Base-by-base conservation (phyloP, 1,140 invertebrate genomes). In the Lasioglossum baleicum region DNA sequence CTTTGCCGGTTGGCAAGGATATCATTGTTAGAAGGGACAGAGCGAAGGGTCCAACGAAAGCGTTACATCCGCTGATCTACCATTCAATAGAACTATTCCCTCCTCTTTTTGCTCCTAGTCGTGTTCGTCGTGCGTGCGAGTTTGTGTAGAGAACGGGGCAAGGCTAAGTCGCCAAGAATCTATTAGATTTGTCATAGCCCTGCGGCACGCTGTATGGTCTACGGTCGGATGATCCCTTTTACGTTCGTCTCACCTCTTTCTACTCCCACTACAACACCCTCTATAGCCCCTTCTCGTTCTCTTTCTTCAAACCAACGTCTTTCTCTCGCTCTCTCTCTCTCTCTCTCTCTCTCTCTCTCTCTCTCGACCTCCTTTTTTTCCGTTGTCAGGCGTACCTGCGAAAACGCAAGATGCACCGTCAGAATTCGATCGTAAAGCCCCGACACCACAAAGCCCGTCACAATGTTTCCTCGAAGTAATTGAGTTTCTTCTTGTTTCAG, bases 171-270 rank as follows among this genome's bases (percentile, higher is more conserved):
- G 56, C 20, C 20, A 42, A 60, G 74, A 72, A 88, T 88, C 85
- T 83, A 88, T 87, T 88, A 87, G 81, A 83, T 85, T 88, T 87
- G 85, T 87, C 83, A 87, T 88, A 75, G 72, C 56, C 74, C 4
- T 15, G 51, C 15, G 17, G 51, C 51, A 63, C 71, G 72, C 11
- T 88, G 85, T 87, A 85, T 87, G 82, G 83, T 80, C 68, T 20
- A 58, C 7, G 56, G 5, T n/a, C 17, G 48, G 64, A 60, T 51
- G 70, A 67, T 80, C 42, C 80, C 71, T 73, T 81, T 85, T 67
- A 73, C 48, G 60, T 13, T 31, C 58, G 35, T 58, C 64, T 66
- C 61, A n/a, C 35, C n/a, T 66, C 48, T 48, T 67, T 75, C 63
- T 8, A 44, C 17, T 67, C 48, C 26, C 67, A 66, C 56, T 15